Evolutionary conservation across 92 coral and sea anemone species (phyloP), one percentile per base, ranked within the genome.

Genomic region (Plumapathes pennacea): DNA sequence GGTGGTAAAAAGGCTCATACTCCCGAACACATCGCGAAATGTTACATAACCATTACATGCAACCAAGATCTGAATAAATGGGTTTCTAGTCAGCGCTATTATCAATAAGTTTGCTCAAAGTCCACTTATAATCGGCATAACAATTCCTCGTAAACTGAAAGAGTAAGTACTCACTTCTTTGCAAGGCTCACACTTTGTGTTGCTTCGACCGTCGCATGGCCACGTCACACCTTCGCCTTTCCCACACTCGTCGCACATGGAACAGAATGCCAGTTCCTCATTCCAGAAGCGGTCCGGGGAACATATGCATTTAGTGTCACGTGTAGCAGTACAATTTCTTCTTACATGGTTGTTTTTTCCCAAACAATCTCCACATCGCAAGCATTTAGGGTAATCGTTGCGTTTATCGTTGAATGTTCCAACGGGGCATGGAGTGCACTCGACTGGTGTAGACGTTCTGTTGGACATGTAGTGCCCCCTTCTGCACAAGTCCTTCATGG

Each of bases 121-220:
- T n/a, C n/a, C n/a, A n/a, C n/a, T n/a, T n/a, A n/a, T n/a, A n/a
- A n/a, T n/a, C n/a, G n/a, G n/a, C n/a, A n/a, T n/a, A n/a, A n/a
- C n/a, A n/a, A n/a, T n/a, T n/a, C n/a, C n/a, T n/a, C n/a, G n/a
- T n/a, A n/a, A n/a, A n/a, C n/a, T n/a, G n/a, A n/a, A n/a, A n/a
- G n/a, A n/a, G n/a, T n/a, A n/a, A n/a, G n/a, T n/a, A 1, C 89
- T 25, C 47, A 86, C 95, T 82, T 54, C 36, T 2, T 19, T 59
- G 45, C 95, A 86, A 0, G 8, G 14, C 14, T 10, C 33, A 66
- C 95, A 86, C 7, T 43, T 54, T 38, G 95, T 86, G 45, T 86
- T 54, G 12, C 73, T 38, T 0, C 25, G 62, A 0, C 25, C 25
- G 0, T 78, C 55, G 23, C 92, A 85, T 18, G 62, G 67, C 10